Evolutionary conservation across 2,113 vertebrate species (phyloP), one percentile per base, ranked within the genome.

Genomic region (Sciurus niger): DNA sequence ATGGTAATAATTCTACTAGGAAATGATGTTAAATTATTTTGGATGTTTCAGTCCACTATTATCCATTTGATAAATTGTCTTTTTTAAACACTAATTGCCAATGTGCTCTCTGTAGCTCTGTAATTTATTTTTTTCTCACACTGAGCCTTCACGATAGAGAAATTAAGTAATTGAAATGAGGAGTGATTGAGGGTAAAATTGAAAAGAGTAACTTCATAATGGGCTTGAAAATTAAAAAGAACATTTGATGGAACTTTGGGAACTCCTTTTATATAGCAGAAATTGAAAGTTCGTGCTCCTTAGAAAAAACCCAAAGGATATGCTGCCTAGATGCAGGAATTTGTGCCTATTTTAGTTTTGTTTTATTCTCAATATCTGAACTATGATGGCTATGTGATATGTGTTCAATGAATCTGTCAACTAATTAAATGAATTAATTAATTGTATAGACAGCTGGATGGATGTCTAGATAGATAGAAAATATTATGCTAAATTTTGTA

Each of bases 81-180:
- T 88, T 92, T 84, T 82, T 67, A 88, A 84, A 76, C 9, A 94
- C 32, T 92, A 94, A 89, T 91, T 93, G 11, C 37, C 60, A 95
- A 58, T 80, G 28, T 79, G 7, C 5, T 80, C 25, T 92, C 76
- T 60, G 8, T 76, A 72, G 25, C 78, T 65, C 8, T 76, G 6
- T 90, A 90, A 94, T 87, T 96, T 95, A 91, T 73, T 84, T 89
- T 82, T 70, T 82, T 24, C n/a, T 73, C 40, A 84, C 2, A 87
- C 12, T 60, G 14, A 77, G 25, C n/a, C 2, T 89, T 89, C 22
- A 89, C n/a, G 92, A 80, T 34, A 94, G 43, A 51, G 24, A 96
- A 97, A 94, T 84, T 94, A 92, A 90, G 32, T 76, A 86, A 87
- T 7, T 96, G 51, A 94, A 96, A 84, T 67, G 34, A 93, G 79